These are phyloP conservation scores for Clivina fossor DNA, from an alignment of 2,888 invertebrate species.

Conservation along the genomic window DNA sequence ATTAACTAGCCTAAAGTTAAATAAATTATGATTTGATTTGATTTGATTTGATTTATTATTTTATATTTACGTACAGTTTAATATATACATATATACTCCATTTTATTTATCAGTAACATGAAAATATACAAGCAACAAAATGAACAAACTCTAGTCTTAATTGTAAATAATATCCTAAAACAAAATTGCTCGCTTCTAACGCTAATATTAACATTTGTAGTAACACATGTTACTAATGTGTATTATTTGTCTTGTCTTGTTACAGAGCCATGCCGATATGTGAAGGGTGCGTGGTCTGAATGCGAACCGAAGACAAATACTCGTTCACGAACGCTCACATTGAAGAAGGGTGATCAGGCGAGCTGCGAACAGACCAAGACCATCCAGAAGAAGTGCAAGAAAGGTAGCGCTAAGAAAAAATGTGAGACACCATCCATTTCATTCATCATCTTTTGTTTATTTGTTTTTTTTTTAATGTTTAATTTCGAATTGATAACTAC, in stretches of 20 bases:
- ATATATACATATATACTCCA: too few species aligned
- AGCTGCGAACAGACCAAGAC: constrained; percentile 81
- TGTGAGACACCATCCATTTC: constrained; percentile 26
- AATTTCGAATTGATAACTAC: constrained; percentile 1
- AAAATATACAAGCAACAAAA: too few species aligned
- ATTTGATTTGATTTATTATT: too few species aligned
- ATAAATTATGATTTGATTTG: too few species aligned
- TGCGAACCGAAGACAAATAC: constrained; percentile 84
- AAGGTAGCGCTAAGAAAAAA: constrained; percentile 63
- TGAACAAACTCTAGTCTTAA: too few species aligned
- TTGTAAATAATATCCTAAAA: too few species aligned
- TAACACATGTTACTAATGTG: too few species aligned
- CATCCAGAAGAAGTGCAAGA: constrained; percentile 90
- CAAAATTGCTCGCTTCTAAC: too few species aligned
- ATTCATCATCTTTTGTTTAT: constrained; percentile 1
- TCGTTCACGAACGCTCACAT: constrained; percentile 76
- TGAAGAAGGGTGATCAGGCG: constrained; percentile 81
- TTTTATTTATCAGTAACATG: too few species aligned
- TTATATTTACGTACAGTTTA: too few species aligned
- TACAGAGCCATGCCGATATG: constrained; percentile 77
- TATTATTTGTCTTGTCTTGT: constrained; percentile 1
- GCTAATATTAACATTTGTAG: too few species aligned
- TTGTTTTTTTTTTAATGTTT: not conserved
- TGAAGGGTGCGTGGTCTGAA: constrained; percentile 85
- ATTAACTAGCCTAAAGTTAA: too few species aligned